Conservation (phyloP, 2,888 invertebrate species). For the Tetropium fuscum region DNA sequence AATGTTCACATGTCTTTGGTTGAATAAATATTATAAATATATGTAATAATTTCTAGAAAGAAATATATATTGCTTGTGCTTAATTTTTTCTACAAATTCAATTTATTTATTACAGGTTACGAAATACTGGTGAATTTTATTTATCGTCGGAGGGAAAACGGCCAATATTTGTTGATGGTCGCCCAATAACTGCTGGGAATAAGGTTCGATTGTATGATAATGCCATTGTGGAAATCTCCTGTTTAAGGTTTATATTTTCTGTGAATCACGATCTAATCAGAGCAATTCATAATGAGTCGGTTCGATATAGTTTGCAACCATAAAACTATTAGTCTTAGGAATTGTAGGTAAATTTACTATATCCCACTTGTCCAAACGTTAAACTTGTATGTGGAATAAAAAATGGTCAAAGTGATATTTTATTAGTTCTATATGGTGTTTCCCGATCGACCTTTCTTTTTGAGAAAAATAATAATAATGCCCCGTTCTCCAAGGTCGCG, state of each 20-base stretch:
- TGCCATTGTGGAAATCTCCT: conserved; percentile 94
- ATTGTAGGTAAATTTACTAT: neutral
- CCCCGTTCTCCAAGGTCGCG: too few relatives aligned
- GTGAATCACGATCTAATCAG: conserved; percentile 93
- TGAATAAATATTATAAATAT: too few relatives aligned
- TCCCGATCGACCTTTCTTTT: too few relatives aligned
- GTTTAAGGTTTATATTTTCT: conserved; percentile 91
- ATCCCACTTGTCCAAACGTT: neutral
- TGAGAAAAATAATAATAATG: too few relatives aligned
- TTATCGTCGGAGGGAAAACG: conserved; percentile 95
- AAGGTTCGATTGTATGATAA: conserved; percentile 94
- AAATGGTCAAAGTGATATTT: too few relatives aligned
- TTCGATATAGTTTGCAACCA: conserved; percentile 76
- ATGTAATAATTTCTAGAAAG: too few relatives aligned
- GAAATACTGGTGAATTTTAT: conserved; percentile 95
- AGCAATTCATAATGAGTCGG: conserved; percentile 89
- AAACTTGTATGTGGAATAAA: neutral
- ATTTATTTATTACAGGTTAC: conserved; percentile 68
- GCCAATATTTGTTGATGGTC: conserved; percentile 94
- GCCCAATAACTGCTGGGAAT: conserved; percentile 88
- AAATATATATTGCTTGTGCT: too few relatives aligned
- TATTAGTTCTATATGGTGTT: too few relatives aligned
- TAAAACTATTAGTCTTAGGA: conserved; percentile 40
- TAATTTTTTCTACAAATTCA: too few relatives aligned
- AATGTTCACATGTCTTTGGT: too few relatives aligned